These are phyloP conservation scores for Elaeidobius kamerunicus DNA, from an alignment of 2,888 invertebrate species.

Conservation along the genomic window DNA sequence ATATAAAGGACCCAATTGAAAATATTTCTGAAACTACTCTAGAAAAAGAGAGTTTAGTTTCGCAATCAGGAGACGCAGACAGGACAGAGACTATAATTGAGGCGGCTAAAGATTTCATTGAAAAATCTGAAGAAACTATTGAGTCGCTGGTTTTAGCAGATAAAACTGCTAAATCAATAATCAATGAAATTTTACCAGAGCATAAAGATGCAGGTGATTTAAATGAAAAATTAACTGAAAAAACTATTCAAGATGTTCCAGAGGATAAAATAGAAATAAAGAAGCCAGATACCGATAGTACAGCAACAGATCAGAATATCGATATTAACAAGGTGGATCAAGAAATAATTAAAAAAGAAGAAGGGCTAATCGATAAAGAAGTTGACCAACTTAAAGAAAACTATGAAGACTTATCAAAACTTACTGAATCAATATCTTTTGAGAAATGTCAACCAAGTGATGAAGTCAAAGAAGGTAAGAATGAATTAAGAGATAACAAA, in stretches of 20 bases:
- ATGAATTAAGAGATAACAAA: constrained; percentile 24
- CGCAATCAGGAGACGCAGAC: too few relatives aligned
- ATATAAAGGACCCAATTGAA: too few relatives aligned
- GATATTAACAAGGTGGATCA: constrained; percentile 6
- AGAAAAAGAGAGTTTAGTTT: too few relatives aligned
- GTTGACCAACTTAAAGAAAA: constrained; percentile 25
- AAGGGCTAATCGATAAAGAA: constrained; percentile 31
- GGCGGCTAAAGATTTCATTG: constrained; percentile 14
- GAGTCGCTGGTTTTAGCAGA: constrained; percentile 5
- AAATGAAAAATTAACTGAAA: constrained; percentile 7
- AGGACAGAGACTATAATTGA: constrained; percentile 5
- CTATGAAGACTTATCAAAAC: constrained; percentile 18
- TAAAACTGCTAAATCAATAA: constrained; percentile 2
- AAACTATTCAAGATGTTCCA: constrained; percentile 3
- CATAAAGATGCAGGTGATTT: too few relatives aligned
- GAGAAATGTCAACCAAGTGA: constrained; percentile 29
- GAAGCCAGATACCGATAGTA: constrained; percentile 4
- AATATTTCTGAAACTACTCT: too few relatives aligned
- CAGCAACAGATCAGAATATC: not conserved
- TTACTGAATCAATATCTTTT: constrained; percentile 25
- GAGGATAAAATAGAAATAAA: not conserved
- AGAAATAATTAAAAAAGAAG: constrained; percentile 20
- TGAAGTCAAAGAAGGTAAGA: constrained; percentile 13
- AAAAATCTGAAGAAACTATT: constrained; percentile 14
- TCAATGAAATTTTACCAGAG: constrained; percentile 6